Evolutionary conservation across 2,888 invertebrate genomes (phyloP), one percentile per base, ranked within the genome.

Genomic region (Habrosyne pyritoides): DNA sequence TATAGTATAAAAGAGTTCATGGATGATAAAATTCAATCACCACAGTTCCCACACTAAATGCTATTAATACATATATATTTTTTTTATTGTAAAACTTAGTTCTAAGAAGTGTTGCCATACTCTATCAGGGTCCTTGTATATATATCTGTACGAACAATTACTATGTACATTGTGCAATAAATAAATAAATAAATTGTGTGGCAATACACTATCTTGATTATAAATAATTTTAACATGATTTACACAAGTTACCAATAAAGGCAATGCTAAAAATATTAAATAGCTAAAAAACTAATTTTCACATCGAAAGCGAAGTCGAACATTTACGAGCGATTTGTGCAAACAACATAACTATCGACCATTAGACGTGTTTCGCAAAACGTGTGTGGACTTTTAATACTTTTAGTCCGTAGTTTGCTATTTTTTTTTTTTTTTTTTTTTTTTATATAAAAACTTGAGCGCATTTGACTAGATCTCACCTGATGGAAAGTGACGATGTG

Each of bases 331-430:
- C 28, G 5, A 28, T 50, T 50, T 50, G 50, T 26, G 28, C 28
- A 30, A 50, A 50, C 50, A 50, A 28, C 50, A 50, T 50, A 21
- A 28, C 49, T 49, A 14, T 14, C 50, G 28, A 4, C 50, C 14
- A 12, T 28, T 50, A 50, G 8, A 28, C 28, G 18, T 49, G 49
- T 50, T 28, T 50, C 28, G 50, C 30, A 50, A 42, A 10, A 50
- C 50, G 50, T 28, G 28, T 21, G 28, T 28, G 21, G 10, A 8
- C 18, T 50, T 50, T 21, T 2, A 21, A 50, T 50, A 30, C 30
- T 50, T 5, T 12, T 10, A 30, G 2, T 10, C 18, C 2, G 10
- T 50, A 12, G n/a, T n/a, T n/a, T n/a, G n/a, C n/a, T n/a, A n/a
- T n/a, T n/a, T n/a, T n/a, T n/a, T n/a, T n/a, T n/a, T n/a, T n/a